Percentiles rank a stretch among this genome's conserved stretches.
These are phyloP conservation scores for Drosophila sordidapex DNA, from an alignment of 2,888 invertebrate genomes.

Conservation along the genomic window DNA sequence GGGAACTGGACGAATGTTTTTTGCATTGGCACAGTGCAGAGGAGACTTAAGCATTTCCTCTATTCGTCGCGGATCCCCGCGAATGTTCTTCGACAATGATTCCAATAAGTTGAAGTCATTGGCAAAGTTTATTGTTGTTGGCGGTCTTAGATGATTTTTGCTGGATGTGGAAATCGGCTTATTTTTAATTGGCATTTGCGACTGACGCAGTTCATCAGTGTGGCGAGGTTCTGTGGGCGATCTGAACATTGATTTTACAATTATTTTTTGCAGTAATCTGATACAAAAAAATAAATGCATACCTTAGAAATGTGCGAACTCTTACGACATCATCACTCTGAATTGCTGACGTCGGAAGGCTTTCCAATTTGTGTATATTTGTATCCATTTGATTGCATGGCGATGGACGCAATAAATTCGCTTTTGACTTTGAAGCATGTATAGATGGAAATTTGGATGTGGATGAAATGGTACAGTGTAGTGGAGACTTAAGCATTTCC, in stretches of 20 bases:
- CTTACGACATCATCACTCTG: not conserved
- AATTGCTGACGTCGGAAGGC: no score
- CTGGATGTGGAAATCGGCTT: not conserved
- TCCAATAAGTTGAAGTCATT: not conserved
- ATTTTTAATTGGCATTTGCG: not conserved
- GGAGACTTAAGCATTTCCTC: slow-evolving; percentile 22
- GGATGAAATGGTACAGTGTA: slow-evolving; percentile 2
- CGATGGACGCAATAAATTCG: not conserved
- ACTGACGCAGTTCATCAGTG: not conserved
- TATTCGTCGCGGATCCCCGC: slow-evolving; percentile 18
- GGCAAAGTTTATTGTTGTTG: not conserved
- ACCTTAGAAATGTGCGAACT: not conserved
- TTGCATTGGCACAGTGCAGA: slow-evolving; percentile 5
- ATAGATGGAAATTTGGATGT: not conserved
- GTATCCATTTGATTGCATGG: not conserved
- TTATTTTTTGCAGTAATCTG: not conserved
- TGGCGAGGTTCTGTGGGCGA: not conserved
- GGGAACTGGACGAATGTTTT: not conserved
- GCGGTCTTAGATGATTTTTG: not conserved
- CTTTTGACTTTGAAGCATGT: not conserved
- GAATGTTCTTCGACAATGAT: not conserved
- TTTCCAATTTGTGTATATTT: not conserved
- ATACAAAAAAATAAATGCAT: not conserved
- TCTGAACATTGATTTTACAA: not conserved
- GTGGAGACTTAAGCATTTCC: slow-evolving; percentile 26